A percentile compares a stretch with the other conserved stretches of the same genome.
Conservation (phyloP, 2,113 vertebrate species). For the Furnarius figulus region DNA sequence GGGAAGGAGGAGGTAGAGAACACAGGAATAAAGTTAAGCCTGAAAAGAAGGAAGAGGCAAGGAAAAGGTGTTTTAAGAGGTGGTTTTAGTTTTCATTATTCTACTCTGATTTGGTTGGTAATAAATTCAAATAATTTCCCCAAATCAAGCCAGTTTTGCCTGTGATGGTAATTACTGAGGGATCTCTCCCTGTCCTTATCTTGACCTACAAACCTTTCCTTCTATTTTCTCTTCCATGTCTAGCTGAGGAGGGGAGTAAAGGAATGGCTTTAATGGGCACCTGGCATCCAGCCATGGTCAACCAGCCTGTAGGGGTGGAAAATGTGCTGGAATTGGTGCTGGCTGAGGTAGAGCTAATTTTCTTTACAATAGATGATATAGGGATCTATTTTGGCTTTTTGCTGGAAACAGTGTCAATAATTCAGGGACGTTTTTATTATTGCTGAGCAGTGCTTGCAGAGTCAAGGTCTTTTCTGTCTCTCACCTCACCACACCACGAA, state of each 20-base stretch:
- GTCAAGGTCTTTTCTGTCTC: background rate
- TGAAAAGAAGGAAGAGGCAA: background rate
- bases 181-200: background rate
- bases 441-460: background rate
- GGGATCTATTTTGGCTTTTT: background rate
- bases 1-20: background rate
- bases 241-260: background rate
- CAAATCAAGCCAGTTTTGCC: background rate
- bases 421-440: background rate
- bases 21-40: background rate
- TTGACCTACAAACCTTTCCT: background rate
- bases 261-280: background rate
- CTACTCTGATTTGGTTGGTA: background rate
- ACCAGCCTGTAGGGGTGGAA: background rate
- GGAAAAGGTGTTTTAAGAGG: background rate
- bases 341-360: background rate
- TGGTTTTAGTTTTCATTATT: background rate
- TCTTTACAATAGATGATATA: background rate
- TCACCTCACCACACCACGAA: fast-evolving
- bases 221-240: background rate
- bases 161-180: background rate
- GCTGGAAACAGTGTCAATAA: background rate
- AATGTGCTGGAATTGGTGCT: background rate
- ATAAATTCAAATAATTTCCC: background rate
- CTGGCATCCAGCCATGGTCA: background rate